Evolutionary conservation across 2,113 vertebrate genomes (phyloP), one percentile per base, ranked within the genome.

Genomic region (Nesogale talazaci): DNA sequence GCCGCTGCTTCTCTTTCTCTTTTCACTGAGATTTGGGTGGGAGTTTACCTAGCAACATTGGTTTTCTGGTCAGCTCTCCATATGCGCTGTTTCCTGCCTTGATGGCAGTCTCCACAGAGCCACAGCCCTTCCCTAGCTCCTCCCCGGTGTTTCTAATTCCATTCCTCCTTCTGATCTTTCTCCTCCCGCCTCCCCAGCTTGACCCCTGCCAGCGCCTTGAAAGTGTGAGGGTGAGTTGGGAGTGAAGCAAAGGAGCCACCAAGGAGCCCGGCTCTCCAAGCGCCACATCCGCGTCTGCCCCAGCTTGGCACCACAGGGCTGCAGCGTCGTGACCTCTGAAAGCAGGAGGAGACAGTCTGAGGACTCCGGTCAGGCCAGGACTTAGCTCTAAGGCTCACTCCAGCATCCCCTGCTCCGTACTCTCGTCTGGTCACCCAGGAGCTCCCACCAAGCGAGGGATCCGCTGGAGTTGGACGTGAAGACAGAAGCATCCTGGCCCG

Each of bases 221-320:
- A 42, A 82, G 38, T 12, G 29, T 7, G 40, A 27, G 23, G 27
- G 3, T 38, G 56, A 59, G 9, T 61, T n/a, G 3, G 34, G 56
- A 59, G 9, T 11, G 59, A 61, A 20, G 46, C 59, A 61, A 20
- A 2, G 29, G 27, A 42, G 22, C n/a, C 57, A 22, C 74, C 11
- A 46, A 76, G 81, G 70, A 17, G 31, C 0, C 14, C 52, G 57
- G 0, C 1, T 65, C 67, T 89, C 72, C 40, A 76, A 23, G 29
- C 14, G 1, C 52, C 69, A 0, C 4, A 12, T 8, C 22, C 1
- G 0, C 46, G 4, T 70, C 38, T 46, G 57, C 70, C 38, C 52
- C 46, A n/a, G 12, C 20, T 20, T 4, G 56, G 46, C n/a, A 36
- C 16, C 9, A 67, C 19, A 27, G 20, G 70, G 36, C 22, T 59